Evolutionary conservation across 2,113 vertebrate genomes (phyloP).

Genomic region (Proteles cristata): DNA sequence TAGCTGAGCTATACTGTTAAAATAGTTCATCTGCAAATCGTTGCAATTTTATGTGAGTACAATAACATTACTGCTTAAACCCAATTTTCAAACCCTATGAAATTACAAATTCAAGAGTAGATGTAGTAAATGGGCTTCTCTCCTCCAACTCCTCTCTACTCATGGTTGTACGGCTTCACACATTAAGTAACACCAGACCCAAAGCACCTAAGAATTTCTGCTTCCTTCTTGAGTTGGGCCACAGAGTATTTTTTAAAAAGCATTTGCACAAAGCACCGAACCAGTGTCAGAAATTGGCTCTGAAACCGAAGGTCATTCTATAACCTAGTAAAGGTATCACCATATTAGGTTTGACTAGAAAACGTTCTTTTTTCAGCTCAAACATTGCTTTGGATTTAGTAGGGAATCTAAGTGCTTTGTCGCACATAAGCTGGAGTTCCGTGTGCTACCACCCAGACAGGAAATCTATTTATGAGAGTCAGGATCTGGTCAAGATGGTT

Average conservation of each 20-base stretch:
- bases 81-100: constrained; percentile 26
- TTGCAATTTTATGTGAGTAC: background rate
- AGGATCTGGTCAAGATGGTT: constrained; percentile 35
- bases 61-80: constrained; percentile 21
- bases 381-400: constrained; percentile 16
- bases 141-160: background rate
- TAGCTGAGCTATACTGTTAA: background rate
- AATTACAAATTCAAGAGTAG: constrained; percentile 35
- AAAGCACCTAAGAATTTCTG: constrained; percentile 32
- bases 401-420: constrained; percentile 35
- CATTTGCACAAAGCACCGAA: background rate
- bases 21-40: constrained; percentile 22
- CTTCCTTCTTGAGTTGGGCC: constrained; percentile 6
- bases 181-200: background rate
- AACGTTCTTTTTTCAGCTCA: constrained; percentile 15
- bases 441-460: background rate
- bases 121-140: background rate
- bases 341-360: background rate
- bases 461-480: constrained; percentile 31
- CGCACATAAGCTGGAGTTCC: background rate
- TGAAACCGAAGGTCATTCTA: background rate
- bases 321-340: background rate
- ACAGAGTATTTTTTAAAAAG: background rate
- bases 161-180: background rate
- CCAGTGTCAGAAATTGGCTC: constrained; percentile 6